Evolutionary conservation across 2,797 vertebrate species (phyloP).

Genomic region (Smutsia temminckii): DNA sequence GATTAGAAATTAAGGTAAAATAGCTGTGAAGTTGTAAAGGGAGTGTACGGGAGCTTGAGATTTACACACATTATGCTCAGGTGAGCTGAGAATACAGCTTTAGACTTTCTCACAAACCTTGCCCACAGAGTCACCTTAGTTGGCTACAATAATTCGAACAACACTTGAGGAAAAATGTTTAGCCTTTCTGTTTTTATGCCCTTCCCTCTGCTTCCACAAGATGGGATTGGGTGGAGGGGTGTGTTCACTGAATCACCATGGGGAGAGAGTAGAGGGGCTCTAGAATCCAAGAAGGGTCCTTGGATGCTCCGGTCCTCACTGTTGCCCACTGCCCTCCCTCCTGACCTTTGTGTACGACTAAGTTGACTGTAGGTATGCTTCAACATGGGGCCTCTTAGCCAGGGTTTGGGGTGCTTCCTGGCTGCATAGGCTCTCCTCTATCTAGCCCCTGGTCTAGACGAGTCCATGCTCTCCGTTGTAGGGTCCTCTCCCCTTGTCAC

Average conservation of each 20-base stretch:
- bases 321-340: background rate
- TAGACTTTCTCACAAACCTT: background rate
- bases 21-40: background rate
- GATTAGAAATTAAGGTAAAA: background rate
- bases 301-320: background rate
- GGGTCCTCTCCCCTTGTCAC: background rate
- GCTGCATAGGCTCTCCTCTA: background rate
- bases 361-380: background rate
- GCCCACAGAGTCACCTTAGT: background rate
- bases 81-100: background rate
- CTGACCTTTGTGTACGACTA: background rate
- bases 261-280: background rate
- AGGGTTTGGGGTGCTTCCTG: background rate
- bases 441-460: background rate
- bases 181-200: background rate
- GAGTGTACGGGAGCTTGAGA: background rate
- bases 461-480: background rate
- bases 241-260: background rate
- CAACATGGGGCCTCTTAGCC: background rate
- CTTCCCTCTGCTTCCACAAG: background rate
- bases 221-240: background rate
- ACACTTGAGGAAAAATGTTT: background rate
- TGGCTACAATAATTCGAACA: background rate
- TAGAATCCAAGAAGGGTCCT: background rate
- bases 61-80: background rate